Evolutionary conservation across 2,888 invertebrate species (phyloP).

Genomic region (Campoplex capitator): DNA sequence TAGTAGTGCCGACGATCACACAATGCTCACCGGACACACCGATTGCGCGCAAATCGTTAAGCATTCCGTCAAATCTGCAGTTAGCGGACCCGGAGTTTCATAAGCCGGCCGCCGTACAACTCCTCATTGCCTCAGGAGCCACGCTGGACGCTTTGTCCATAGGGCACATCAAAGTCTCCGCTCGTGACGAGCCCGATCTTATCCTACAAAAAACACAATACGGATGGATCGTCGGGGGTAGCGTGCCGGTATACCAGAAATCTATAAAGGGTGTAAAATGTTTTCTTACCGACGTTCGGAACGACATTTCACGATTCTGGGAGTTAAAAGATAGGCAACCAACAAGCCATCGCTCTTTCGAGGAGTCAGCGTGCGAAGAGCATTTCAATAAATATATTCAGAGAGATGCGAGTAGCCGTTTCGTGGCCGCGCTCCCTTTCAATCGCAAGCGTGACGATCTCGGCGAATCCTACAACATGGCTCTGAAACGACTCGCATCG

Average conservation of each 20-base stretch:
- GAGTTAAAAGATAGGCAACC: slow-evolving; percentile 37
- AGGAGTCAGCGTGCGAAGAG: slow-evolving; percentile 47
- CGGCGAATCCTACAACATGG: slow-evolving; percentile 51
- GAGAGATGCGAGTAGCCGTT: slow-evolving; percentile 54
- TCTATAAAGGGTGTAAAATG: not conserved
- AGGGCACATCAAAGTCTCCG: slow-evolving; percentile 52
- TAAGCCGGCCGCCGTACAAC: slow-evolving; percentile 51
- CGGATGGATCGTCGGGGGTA: slow-evolving; percentile 66
- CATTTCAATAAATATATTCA: slow-evolving; percentile 54
- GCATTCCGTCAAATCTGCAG: slow-evolving; percentile 32
- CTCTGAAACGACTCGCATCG: slow-evolving; percentile 42
- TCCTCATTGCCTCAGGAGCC: slow-evolving; percentile 38
- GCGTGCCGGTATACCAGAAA: not conserved
- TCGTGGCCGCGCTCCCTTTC: slow-evolving; percentile 59
- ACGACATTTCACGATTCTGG: slow-evolving; percentile 52
- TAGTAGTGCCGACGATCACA: slow-evolving; percentile 47
- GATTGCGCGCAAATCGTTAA: not conserved
- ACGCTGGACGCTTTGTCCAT: slow-evolving; percentile 16
- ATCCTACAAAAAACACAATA: slow-evolving; percentile 57
- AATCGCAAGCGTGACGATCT: slow-evolving; percentile 31
- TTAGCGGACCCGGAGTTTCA: slow-evolving; percentile 53
- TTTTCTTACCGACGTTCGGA: not conserved
- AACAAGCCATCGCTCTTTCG: not conserved
- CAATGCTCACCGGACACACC: slow-evolving; percentile 11
- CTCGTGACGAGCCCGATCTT: slow-evolving; percentile 22